Percentiles rank a stretch among this genome's conserved stretches.
These are phyloP conservation scores for Palythoa heliodiscus DNA, from an alignment of 92 coral and sea anemone genomes.

Conservation along the genomic window DNA sequence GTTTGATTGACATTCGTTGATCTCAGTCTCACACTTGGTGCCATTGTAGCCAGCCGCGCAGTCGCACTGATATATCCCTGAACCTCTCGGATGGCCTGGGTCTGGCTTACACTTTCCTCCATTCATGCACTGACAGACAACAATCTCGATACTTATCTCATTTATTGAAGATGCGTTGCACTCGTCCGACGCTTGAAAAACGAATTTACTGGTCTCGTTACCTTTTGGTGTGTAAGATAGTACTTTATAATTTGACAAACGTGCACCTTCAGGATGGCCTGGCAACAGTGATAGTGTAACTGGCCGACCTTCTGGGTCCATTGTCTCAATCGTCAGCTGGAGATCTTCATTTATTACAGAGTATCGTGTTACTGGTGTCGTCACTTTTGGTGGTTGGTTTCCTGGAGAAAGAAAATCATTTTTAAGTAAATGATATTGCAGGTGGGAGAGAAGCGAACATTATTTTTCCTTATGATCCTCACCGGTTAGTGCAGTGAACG, in stretches of 20 bases:
- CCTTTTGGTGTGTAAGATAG: neutral
- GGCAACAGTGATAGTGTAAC: conserved; percentile 1
- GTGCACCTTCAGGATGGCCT: neutral
- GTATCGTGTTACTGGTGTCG: conserved; percentile 5
- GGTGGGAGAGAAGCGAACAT: too few species aligned
- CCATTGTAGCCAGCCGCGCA: neutral
- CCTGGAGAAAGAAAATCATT: neutral
- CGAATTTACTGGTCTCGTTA: conserved; percentile 8
- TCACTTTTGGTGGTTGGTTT: conserved; percentile 7
- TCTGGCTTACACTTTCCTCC: neutral
- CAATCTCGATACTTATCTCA: neutral
- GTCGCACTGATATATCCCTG: neutral
- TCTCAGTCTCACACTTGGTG: neutral
- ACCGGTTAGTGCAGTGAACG: too few species aligned
- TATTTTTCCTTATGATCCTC: too few species aligned
- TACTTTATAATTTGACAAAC: conserved; percentile 6
- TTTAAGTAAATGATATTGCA: too few species aligned
- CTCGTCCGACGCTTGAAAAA: conserved; percentile 1
- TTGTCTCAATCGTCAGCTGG: conserved; percentile 3
- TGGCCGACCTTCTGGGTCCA: conserved; percentile 25
- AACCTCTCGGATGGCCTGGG: neutral
- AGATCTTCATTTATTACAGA: conserved; percentile 22
- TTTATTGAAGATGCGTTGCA: neutral
- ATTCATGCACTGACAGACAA: neutral
- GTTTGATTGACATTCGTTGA: neutral